Conservation (phyloP, 2,113 vertebrate genomes). For the Glareola pratincola region DNA sequence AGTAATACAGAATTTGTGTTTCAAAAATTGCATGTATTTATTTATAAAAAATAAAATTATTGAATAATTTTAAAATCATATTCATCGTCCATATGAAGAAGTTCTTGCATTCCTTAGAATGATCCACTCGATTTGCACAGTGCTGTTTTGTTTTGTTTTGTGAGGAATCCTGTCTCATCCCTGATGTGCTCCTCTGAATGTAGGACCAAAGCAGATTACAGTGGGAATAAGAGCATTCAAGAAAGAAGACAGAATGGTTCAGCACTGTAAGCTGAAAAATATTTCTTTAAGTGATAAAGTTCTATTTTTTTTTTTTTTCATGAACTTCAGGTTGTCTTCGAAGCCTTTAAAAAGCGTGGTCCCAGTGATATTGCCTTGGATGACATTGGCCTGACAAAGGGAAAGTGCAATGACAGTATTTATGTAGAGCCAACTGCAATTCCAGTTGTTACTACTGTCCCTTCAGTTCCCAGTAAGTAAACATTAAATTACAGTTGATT, state of each 20-base stretch:
- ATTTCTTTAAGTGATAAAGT: background rate
- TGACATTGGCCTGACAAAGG: constrained; percentile 80
- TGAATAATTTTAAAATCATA: background rate
- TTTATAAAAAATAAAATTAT: background rate
- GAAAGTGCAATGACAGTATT: constrained; percentile 72
- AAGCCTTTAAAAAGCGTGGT: constrained; percentile 74
- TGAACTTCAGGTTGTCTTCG: constrained; percentile 82
- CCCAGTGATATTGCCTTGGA: constrained; percentile 87
- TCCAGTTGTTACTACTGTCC: constrained; percentile 62
- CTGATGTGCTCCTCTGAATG: background rate
- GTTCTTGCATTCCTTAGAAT: background rate
- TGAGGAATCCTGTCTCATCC: background rate
- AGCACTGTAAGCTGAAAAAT: rapidly evolving
- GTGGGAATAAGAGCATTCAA: background rate
- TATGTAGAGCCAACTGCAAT: constrained; percentile 84
- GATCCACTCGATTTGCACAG: background rate
- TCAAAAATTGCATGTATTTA: background rate
- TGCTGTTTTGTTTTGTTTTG: background rate
- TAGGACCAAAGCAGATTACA: background rate
- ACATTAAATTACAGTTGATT: background rate
- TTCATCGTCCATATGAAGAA: background rate
- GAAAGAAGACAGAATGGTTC: background rate
- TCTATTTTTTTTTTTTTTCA: background rate
- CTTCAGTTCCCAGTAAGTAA: constrained; percentile 79
- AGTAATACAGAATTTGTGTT: background rate